Percentiles rank a stretch among this genome's conserved stretches.
phyloP scores from a whole-genome alignment of 1,140 invertebrate genomes.

The Formica selysi region DNA sequence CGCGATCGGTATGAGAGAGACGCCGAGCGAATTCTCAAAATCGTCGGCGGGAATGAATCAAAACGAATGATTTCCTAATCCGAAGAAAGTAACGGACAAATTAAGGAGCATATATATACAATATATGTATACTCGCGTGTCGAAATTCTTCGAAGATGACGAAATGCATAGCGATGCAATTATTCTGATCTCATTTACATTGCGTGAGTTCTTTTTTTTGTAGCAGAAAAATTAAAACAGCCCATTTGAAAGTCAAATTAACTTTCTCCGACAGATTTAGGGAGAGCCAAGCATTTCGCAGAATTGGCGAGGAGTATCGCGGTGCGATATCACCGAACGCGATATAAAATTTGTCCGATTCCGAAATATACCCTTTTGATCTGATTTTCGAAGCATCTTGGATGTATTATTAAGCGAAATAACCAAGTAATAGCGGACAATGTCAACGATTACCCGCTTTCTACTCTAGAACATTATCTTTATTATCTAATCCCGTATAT shows the following conservation, averaged over 20 bases:
- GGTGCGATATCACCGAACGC: too few relatives aligned
- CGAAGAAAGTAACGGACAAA: background rate
- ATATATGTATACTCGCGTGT: background rate
- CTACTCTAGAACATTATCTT: slow-evolving; percentile 62
- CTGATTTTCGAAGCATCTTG: slow-evolving; percentile 3
- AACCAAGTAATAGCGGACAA: slow-evolving; percentile 40
- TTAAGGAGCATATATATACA: background rate
- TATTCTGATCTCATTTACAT: background rate
- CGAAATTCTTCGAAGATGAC: background rate
- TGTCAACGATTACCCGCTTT: slow-evolving; percentile 59
- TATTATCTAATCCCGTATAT: slow-evolving; percentile 47
- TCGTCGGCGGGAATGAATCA: background rate
- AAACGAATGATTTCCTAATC: background rate
- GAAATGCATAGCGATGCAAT: background rate
- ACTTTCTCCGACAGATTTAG: background rate
- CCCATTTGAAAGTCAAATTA: background rate
- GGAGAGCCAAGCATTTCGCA: background rate
- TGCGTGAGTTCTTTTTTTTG: background rate
- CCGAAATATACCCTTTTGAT: background rate
- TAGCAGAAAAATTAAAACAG: background rate
- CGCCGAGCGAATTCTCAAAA: background rate
- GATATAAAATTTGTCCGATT: slow-evolving; percentile 4
- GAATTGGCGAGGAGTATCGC: background rate
- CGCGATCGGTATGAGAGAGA: background rate
- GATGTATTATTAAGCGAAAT: slow-evolving; percentile 43